Evolutionary conservation across 2,113 vertebrate genomes (phyloP).

Genomic region (Gavialis gangeticus): DNA sequence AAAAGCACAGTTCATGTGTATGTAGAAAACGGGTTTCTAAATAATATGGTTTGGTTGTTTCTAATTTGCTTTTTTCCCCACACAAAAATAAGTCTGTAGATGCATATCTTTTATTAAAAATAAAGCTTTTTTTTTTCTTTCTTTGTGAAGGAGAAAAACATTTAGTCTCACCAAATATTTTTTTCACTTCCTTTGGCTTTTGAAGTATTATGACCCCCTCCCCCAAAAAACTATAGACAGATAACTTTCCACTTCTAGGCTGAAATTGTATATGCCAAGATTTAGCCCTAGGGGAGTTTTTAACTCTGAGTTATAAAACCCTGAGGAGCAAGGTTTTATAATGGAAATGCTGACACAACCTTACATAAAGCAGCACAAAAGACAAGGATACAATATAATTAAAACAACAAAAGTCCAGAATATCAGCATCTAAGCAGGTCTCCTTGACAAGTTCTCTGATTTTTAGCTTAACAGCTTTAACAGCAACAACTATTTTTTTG

Average conservation of each 20-base stretch:
- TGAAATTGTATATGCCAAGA: background rate
- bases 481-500: background rate
- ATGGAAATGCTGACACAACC: constrained; percentile 31
- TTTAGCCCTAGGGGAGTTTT: background rate
- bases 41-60: constrained; percentile 47
- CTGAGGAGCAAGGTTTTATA: background rate
- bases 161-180: background rate
- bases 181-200: background rate
- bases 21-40: constrained; percentile 34
- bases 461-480: constrained; percentile 62
- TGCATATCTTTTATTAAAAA: constrained; percentile 40
- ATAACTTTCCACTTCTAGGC: background rate
- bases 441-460: constrained; percentile 63
- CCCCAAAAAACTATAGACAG: background rate
- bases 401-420: constrained; percentile 59
- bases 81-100: background rate
- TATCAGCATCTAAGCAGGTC: constrained; percentile 50
- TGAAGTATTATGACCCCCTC: background rate
- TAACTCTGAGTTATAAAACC: background rate
- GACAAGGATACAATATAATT: constrained; percentile 50
- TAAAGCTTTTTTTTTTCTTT: constrained; percentile 16
- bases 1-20: constrained; percentile 30
- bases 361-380: constrained; percentile 20
- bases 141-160: background rate
- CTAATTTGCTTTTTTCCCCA: background rate